Base-by-base conservation (phyloP, 2,888 invertebrate species). In the Lasioglossum vierecki region DNA sequence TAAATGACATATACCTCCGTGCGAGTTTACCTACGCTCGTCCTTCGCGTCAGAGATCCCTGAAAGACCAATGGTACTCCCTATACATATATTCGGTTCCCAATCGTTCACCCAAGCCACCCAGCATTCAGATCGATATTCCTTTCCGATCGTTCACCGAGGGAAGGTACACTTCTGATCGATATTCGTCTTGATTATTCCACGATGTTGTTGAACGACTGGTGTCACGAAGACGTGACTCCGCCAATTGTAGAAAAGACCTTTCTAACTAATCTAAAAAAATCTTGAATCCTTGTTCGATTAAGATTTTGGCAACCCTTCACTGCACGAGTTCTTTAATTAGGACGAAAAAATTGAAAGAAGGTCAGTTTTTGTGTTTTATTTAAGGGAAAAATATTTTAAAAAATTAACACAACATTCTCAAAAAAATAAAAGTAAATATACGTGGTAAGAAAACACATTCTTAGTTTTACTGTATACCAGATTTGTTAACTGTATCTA, bases 1-100 rank as follows among this genome's bases (percentile, higher is more conserved):
- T 77, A 77, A 77, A 77, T 53, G 76, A 77, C 66, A 77, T 68
- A 77, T 49, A 68, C 68, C 46, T 72, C 35, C 35, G 35, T 35
- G 15, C 49, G 73, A 30, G 49, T 73, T 73, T 73, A 35, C 73
- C 30, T 35, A 73, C 13, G n/a, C 39, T 49, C 73, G 73, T 49
- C 72, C 72, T 49, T 73, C 49, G 72, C 46, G 44, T 35, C 73
- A n/a, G 49, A 11, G 26, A 73, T 73, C 46, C 49, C 49, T 35
- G 35, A 22, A 35, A 35, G 73, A 35, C 35, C 73, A 22, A 35
- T 13, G 18, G 35, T 49, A 13, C 35, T 49, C 73, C 11, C 49
- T 49, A 73, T n/a, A 49, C n/a, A n/a, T n/a, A n/a, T 39, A 49
- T 49, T 72, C 46, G 46, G 5, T 11, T 22, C 66, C 57, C 22